Evolutionary conservation across 1,140 invertebrate species (phyloP), one percentile per base, ranked within the genome.

Genomic region (Frieseomelitta varia): DNA sequence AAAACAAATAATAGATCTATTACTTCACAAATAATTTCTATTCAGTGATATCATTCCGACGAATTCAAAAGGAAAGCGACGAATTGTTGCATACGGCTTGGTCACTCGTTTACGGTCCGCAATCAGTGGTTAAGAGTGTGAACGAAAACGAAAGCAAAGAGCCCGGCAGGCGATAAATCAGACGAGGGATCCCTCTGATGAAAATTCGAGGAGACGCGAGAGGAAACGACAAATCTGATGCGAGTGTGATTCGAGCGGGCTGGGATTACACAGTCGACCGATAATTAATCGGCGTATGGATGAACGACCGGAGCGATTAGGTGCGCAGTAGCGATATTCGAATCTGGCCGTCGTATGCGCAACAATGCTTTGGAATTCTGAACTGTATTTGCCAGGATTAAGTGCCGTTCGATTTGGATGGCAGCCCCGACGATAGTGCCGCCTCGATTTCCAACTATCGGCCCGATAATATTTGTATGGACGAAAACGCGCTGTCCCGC

Each of bases 311-410:
- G 88, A 76, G 81, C 89, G 89, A 90, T 90, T 90, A 90, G 39
- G 88, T 79, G 75, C 77, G 79, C 89, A 80, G 84, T 79, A 68
- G 79, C 85, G 85, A 88, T 82, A 86, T 82, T 86, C 82, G 75
- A 79, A 86, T 90, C 86, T 85, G 78, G 47, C 83, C 68, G 88
- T 86, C 84, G 86, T 90, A 80, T 81, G 87, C 86, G 87, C 86
- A 90, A 90, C 90, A 91, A 91, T 91, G 91, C 87, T 84, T 88
- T 68, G 90, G 84, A 85, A 91, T 91, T 91, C 79, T 84, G 88
- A n/a, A 86, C 85, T 88, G 82, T 87, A 86, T 86, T 87, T 85
- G 87, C 78, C n/a, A 61, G 87, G 90, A 91, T 91, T 91, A 91
- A 91, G 91, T 90, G 61, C 80, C 63, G 81, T 47, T 75, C 65